Evolutionary conservation across 1,140 invertebrate species (phyloP).

Genomic region (Pentalonia nigronervosa): DNA sequence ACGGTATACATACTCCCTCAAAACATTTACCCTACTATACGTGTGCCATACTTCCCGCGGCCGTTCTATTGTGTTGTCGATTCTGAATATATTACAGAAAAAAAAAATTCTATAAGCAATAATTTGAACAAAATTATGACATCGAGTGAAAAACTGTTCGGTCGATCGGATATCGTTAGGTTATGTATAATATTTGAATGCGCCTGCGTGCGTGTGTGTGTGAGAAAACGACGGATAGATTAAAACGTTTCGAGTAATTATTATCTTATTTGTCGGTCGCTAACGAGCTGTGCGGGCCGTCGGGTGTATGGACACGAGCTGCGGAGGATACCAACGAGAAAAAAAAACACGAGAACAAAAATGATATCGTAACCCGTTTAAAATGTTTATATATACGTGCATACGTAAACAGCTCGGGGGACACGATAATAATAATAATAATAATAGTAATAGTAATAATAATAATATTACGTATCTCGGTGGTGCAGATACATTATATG

Average conservation of each 20-base stretch:
- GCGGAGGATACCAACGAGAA: not conserved
- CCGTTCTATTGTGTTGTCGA: not conserved
- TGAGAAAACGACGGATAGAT: not conserved
- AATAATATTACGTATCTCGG: conserved; percentile 2
- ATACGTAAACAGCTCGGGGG: conserved; percentile 20
- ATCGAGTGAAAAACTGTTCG: not conserved
- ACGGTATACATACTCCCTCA: not conserved
- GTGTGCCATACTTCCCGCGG: too few relatives aligned
- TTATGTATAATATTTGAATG: not conserved
- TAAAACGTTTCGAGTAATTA: conserved; percentile 37
- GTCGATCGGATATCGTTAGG: not conserved
- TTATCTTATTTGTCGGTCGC: conserved; percentile 41
- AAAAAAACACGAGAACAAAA: not conserved
- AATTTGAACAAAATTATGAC: not conserved
- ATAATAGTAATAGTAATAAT: not conserved
- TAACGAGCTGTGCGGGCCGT: not conserved
- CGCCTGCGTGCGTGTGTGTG: not conserved
- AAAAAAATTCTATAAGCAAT: not conserved
- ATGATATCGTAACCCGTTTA: conserved; percentile 43
- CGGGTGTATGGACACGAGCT: not conserved
- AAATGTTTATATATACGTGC: not conserved
- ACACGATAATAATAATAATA: conserved; percentile 10
- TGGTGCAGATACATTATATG: not conserved
- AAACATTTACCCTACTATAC: not conserved
- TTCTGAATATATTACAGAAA: not conserved